These are phyloP conservation scores for Cheiracanthium punctorium DNA, from an alignment of 2,888 invertebrate species.

Conservation along the genomic window DNA sequence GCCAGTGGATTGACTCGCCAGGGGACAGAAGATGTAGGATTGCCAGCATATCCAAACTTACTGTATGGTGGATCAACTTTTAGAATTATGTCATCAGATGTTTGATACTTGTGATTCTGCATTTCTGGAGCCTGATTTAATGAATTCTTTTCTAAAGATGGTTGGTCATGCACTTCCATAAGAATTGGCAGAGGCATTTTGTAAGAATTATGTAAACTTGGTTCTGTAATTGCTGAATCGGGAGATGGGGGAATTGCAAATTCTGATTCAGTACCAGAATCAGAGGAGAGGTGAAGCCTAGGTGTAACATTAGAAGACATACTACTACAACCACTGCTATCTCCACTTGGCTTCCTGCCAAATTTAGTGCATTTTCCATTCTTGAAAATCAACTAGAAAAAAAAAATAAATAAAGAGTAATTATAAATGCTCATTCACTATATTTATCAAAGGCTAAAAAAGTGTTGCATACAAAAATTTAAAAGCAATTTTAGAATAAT, in stretches of 20 bases:
- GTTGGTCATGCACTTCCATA: constrained; percentile 46
- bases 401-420: constrained; percentile 34
- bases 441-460: not conserved
- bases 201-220: constrained; percentile 5
- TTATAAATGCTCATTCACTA: no score
- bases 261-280: constrained; percentile 64
- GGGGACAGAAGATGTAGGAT: not conserved
- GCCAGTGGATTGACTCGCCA: constrained; percentile 47
- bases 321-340: constrained; percentile 69
- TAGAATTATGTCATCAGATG: constrained; percentile 22
- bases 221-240: constrained; percentile 42
- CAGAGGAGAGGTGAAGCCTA: constrained; percentile 60
- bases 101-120: not conserved
- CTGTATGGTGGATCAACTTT: constrained; percentile 60
- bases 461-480: not conserved
- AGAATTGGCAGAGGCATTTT: constrained; percentile 58
- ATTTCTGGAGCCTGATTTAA: not conserved
- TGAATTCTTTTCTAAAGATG: not conserved
- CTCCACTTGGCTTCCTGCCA: constrained; percentile 68
- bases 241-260: constrained; percentile 53
- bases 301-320: constrained; percentile 60
- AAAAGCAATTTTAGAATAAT: not conserved
- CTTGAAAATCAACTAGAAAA: constrained; percentile 61
- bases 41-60: constrained; percentile 60
- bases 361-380: constrained; percentile 67